phyloP scores from a whole-genome alignment of 2,888 invertebrate genomes.

The Anodontia alba region DNA sequence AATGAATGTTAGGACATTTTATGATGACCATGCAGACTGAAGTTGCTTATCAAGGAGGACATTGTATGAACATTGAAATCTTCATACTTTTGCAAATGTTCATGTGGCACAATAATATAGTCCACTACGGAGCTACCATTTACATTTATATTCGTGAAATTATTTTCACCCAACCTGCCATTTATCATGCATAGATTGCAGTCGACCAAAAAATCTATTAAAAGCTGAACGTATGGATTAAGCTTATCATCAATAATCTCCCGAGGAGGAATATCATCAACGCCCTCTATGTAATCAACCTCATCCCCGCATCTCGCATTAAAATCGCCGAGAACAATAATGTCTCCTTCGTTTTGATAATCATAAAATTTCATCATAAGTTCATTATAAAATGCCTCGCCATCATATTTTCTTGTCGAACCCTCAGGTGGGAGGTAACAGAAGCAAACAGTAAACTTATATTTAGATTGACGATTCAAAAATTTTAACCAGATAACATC shows the following conservation, averaged over 20 bases:
- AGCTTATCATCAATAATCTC: background rate
- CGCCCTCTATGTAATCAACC: too few relatives aligned
- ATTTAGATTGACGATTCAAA: background rate
- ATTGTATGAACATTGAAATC: background rate
- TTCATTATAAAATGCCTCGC: too few relatives aligned
- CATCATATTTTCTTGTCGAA: background rate
- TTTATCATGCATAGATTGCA: conserved; percentile 14
- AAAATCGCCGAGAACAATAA: too few relatives aligned
- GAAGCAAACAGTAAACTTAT: background rate
- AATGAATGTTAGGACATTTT: background rate
- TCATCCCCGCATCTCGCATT: too few relatives aligned
- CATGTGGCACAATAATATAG: conserved; percentile 13
- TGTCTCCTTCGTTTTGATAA: too few relatives aligned
- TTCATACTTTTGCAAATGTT: background rate
- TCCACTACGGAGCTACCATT: conserved; percentile 8
- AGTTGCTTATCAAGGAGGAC: background rate
- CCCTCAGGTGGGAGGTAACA: background rate
- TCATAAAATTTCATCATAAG: too few relatives aligned
- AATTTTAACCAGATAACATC: background rate
- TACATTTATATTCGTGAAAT: background rate
- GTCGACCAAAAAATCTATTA: conserved; percentile 6
- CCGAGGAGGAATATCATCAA: background rate
- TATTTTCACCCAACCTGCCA: background rate
- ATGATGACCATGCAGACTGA: background rate
- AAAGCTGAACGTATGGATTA: background rate